Conservation (phyloP, 30 jellyfish, hydroid and myxozoan genomes). For the Hydractinia symbiolongicarpus region DNA sequence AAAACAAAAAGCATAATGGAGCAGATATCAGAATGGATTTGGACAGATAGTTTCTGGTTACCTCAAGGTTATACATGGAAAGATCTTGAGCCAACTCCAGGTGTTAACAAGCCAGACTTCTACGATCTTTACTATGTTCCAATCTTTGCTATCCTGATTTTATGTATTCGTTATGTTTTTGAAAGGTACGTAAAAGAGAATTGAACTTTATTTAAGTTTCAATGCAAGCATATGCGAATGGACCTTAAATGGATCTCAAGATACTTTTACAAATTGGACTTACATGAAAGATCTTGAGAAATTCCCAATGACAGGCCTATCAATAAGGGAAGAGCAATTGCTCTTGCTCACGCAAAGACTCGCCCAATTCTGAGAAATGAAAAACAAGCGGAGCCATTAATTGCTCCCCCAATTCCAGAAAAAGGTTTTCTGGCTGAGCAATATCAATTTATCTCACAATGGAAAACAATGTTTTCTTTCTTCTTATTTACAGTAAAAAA, state of each 20-base stretch:
- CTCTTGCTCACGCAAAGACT: too few species aligned
- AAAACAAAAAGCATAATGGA: neutral
- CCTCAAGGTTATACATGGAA: slow-evolving; percentile 77
- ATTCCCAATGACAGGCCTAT: neutral
- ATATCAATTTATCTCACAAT: too few species aligned
- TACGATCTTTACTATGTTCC: slow-evolving; percentile 65
- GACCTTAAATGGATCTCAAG: neutral
- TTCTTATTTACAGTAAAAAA: too few species aligned
- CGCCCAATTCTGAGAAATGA: too few species aligned
- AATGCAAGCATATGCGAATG: neutral
- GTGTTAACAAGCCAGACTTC: slow-evolving; percentile 42
- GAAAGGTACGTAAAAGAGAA: slow-evolving; percentile 53
- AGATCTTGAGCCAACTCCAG: slow-evolving; percentile 55
- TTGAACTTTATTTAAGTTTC: neutral
- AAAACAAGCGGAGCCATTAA: too few species aligned
- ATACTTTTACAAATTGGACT: too few species aligned
- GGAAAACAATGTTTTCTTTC: too few species aligned
- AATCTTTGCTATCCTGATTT: slow-evolving; percentile 52
- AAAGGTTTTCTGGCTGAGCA: too few species aligned
- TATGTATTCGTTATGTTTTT: slow-evolving; percentile 54
- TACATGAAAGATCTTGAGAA: neutral
- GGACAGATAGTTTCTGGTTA: slow-evolving; percentile 91
- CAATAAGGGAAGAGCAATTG: too few species aligned
- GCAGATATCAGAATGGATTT: slow-evolving; percentile 14
- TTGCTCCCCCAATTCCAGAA: too few species aligned